Evolutionary conservation across 2,888 invertebrate genomes (phyloP), one percentile per base, ranked within the genome.

Genomic region (Caenorhabditis panamensis): DNA sequence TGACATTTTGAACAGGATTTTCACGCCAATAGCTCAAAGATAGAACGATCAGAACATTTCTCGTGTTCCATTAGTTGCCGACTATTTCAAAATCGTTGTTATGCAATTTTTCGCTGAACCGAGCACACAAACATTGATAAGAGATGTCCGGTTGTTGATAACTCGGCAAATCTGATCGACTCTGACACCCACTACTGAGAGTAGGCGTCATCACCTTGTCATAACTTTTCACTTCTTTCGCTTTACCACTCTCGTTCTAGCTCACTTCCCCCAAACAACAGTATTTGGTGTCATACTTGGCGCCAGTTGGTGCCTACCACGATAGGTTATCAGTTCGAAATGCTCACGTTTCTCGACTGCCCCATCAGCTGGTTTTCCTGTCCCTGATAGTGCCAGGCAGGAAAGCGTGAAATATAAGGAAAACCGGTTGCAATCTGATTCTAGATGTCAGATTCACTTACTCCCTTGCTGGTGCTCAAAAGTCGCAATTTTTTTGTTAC

Each of bases 311-410:
- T 78, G 61, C 78, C 82, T 75, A 75, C 81, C 81, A 76, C 81
- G 81, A 77, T 81, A 72, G 66, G 79, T 79, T 79, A 79, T 79
- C 79, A 79, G 79, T 73, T 68, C 69, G 64, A 64, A 75, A 75
- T 73, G 79, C 79, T 75, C 79, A 69, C 79, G 73, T 73, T 68
- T 73, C 68, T 68, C 51, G 68, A 75, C 69, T 59, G 64, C 77
- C 63, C 76, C 69, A 71, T 79, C 79, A 69, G 79, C 79, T 79
- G 75, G 69, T 79, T 73, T 61, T 51, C 58, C 77, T 54, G 62
- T 61, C 67, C 76, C 76, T 76, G 76, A 76, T 76, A 76, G 76
- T 68, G 76, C 67, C 66, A 67, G 75, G 61, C 63, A 62, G 62
- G 76, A 58, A 56, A 68, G 76, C 68, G 76, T 68, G 76, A 68